Base-by-base conservation (phyloP, 2,888 invertebrate species). In the Leptopilina drosophilae region DNA sequence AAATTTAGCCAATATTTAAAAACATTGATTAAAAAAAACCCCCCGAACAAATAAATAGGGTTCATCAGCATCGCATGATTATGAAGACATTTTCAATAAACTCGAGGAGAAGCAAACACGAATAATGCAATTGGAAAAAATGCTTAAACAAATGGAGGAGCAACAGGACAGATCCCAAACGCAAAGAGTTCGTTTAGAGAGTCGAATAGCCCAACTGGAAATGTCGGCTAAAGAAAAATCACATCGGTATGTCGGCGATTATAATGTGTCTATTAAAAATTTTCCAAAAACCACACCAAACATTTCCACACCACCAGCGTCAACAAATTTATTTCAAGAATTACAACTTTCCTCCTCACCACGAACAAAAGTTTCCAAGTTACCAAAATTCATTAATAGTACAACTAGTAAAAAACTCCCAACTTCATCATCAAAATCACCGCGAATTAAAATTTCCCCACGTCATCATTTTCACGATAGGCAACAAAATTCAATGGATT, bases 141-240 rank as follows among this genome's bases (percentile, higher is more conserved):
- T 94, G 59, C 93, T 94, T 76, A 88, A 93, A 75, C 93, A 93
- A 64, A 88, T 94, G 85, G 94, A 94, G 84, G 94, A 94, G 81
- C 94, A 94, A 83, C 94, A 94, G 85, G 90, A 93, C 59, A 92
- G 93, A 14, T 93, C 94, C 7, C 94, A 94, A 85, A 93, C 93
- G 82, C 94, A 94, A 86, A 93, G 94, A 5, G 94, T 93, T 56
- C 92, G 94, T 0, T 92, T 94, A 80, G 94, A 94, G 86, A 93
- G 92, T 84, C 93, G 93, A 80, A 94, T 94, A 40, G 94, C 94
- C 0, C 92, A 93, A 69, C 91, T 94, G 0, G 94, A 94, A 84
- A 89, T 93, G 78, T 93, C 93, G 49, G 87, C 83, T 65, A 86
- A 82, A 59, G 86, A 82, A 56, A 87, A 87, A 66, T 84, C 86